These are phyloP conservation scores for Bombylius discolor DNA, from an alignment of 2,888 invertebrate genomes.

Conservation along the genomic window DNA sequence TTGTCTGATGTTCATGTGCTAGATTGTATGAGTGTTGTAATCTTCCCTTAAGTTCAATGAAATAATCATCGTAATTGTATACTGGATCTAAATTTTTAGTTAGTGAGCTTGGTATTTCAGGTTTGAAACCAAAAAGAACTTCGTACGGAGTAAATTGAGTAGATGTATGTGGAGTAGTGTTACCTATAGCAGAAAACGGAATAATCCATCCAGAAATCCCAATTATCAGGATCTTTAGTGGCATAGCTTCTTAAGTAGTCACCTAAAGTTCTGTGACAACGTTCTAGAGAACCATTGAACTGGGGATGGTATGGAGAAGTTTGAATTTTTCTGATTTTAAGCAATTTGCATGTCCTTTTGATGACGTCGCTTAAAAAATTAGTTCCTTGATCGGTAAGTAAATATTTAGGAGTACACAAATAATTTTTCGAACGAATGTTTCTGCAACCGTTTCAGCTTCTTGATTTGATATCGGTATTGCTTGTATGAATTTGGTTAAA, in stretches of 20 bases:
- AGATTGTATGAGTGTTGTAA: too few species aligned
- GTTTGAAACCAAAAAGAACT: neutral
- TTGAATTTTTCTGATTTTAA: neutral
- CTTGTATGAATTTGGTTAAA: neutral
- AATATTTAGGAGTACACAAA: neutral
- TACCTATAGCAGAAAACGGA: slow-evolving; percentile 22
- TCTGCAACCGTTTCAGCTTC: too few species aligned
- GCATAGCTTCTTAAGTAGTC: slow-evolving; percentile 24
- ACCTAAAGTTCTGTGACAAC: slow-evolving; percentile 22
- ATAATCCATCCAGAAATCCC: slow-evolving; percentile 23
- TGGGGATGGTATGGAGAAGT: slow-evolving; percentile 6
- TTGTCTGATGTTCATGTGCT: too few species aligned
- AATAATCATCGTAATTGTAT: too few species aligned
- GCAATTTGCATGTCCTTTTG: slow-evolving; percentile 11
- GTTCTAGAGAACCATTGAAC: slow-evolving; percentile 22
- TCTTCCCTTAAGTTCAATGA: too few species aligned
- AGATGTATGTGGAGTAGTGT: slow-evolving; percentile 18
- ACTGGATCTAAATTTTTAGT: neutral
- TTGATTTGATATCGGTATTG: neutral
- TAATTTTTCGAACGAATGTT: neutral
- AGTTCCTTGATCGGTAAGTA: neutral
- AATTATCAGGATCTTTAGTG: slow-evolving; percentile 19
- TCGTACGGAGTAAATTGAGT: neutral
- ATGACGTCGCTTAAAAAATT: slow-evolving; percentile 9
- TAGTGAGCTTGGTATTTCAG: neutral